Evolutionary conservation across 2,888 invertebrate genomes (phyloP), one percentile per base, ranked within the genome.

Genomic region (Escarpia spicata): DNA sequence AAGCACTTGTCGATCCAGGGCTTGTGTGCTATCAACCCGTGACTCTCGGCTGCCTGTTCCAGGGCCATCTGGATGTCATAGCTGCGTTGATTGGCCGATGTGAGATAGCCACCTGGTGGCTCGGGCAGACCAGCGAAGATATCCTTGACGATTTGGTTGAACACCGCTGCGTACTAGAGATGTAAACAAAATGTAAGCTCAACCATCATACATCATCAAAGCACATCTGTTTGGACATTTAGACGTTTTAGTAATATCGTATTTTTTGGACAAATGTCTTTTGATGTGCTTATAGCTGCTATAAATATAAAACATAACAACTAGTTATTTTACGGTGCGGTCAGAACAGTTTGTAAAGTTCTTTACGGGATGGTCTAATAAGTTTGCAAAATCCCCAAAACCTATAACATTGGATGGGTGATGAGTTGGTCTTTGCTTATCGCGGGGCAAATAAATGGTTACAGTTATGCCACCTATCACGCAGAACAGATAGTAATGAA

Each of bases 1-100:
- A 95, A 93, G 94, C 96, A 96, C 93, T 96, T 96, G 89, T 95
- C 95, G 6, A 96, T 94, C 96, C 96, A 96, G 4, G 96, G 95
- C 93, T 96, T 96, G 94, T 96, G 96, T 0, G 96, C 94, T 19
- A 96, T 94, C 26, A 96, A 94, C 19, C 95, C 95, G 45, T 94
- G 93, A 75, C 75, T 75, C 26, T 96, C 96, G 90, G 94, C 94
- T 10, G 96, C 95, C 92, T 95, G 93, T 93, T 96, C 95, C 12
- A 96, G 93, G 8, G 95, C 94, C 31, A 94, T 45, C 92, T 96
- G 96, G 75, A 96, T 94, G 92, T 96, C 96, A 92, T 94, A 94
- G 12, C 94, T 94, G 4, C 95, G 93, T 0, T 95, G 93, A 58
- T 95, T 94, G 45, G 95, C 95, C 3, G 95, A 95, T 92, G 95